Base-by-base conservation (phyloP, 2,888 invertebrate species). In the Andrena dorsata region DNA sequence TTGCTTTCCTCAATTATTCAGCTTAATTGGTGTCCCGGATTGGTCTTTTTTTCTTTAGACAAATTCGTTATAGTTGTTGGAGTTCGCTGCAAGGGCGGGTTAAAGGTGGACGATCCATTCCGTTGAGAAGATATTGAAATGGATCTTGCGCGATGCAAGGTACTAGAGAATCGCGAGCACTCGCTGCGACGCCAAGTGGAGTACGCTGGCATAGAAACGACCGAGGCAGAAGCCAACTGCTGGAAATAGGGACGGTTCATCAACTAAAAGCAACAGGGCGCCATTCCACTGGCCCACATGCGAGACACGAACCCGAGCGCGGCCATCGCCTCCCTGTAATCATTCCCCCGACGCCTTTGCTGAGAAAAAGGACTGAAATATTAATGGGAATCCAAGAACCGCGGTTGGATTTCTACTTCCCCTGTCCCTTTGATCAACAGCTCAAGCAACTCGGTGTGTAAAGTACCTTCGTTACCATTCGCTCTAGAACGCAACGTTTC, bases 241-340 rank as follows among this genome's bases (percentile, higher is more conserved):
- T 74, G 83, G 76, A 85, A 88, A 88, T 74, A 85, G 83, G 79
- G 79, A 79, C 86, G 86, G 88, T 91, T 90, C 91, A 91, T 92
- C 92, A 92, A 90, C 90, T 90, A 90, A 92, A 91, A 91, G 91
- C 90, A 87, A 89, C 90, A 89, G 89, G 87, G 82, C 84, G 85
- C 73, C 75, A 86, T 83, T 84, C 85, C 74, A 76, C 61, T 88
- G 87, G 83, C 87, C 88, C 74, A 90, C 74, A 90, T 88, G 86
- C 86, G 82, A 73, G 75, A 73, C 70, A 72, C 20, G 68, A 84
- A 53, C 74, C 8, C 66, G 85, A 80, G 83, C 20, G 23, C 84
- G 82, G 76, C 74, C 63, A 83, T 88, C 80, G 80, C 70, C 71
- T 63, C 76, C 32, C 82, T 63, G 53, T 72, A 82, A 87, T 81